phyloP scores from a whole-genome alignment of 2,113 vertebrate genomes.

The Rissa tridactyla region DNA sequence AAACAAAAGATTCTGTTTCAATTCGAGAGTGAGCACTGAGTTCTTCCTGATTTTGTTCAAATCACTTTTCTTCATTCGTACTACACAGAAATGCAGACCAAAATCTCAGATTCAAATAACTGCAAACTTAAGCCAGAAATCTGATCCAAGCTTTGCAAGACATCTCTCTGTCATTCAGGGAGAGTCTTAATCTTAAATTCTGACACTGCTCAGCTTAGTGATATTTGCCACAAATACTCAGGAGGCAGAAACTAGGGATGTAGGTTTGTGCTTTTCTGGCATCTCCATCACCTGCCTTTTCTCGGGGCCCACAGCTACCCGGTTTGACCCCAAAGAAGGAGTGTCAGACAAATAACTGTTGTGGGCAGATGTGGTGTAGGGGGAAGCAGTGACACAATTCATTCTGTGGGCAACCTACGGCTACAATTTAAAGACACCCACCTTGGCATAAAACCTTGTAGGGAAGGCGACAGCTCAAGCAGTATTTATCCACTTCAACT shows the following conservation, averaged over 20 bases:
- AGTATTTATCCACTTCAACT: background rate
- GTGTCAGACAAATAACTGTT: background rate
- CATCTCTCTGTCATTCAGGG: background rate
- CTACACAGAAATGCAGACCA: background rate
- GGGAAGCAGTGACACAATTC: background rate
- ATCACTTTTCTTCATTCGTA: background rate
- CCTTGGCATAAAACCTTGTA: background rate
- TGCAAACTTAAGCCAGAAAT: background rate
- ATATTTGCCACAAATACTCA: background rate
- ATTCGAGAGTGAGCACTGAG: background rate
- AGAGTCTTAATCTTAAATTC: background rate
- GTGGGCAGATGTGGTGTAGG: background rate
- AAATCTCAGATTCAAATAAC: background rate
- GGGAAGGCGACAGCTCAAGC: background rate
- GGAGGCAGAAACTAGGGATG: background rate
- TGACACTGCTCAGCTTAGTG: background rate
- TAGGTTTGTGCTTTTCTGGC: background rate
- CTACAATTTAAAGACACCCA: background rate
- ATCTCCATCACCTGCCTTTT: background rate
- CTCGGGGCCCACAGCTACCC: background rate
- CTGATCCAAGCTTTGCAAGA: background rate
- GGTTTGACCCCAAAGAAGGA: background rate
- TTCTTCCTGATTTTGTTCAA: background rate
- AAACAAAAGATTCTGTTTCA: background rate
- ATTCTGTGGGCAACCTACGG: fast-evolving